phyloP scores from a whole-genome alignment of 1,140 invertebrate genomes.

The Diuraphis noxia region DNA sequence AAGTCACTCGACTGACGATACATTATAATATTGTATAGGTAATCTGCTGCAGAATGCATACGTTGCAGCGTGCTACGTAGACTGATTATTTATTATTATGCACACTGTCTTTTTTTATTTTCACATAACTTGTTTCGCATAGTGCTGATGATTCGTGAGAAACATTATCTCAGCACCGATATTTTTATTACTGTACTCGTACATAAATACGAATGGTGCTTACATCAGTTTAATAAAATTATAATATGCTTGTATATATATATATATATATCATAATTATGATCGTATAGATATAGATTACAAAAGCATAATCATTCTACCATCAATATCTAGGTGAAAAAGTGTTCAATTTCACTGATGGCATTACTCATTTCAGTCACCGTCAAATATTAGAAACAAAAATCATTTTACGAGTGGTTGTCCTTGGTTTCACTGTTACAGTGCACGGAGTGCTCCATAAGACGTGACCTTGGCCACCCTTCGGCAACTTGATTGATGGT shows the following conservation, averaged over 20 bases:
- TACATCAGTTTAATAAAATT: not conserved
- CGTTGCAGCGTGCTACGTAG: not conserved
- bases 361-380: not conserved
- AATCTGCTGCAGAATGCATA: not conserved
- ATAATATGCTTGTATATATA: not conserved
- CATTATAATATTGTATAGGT: not conserved
- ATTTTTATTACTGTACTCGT: not conserved
- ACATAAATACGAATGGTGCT: not conserved
- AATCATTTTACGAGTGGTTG: slow-evolving; percentile 30
- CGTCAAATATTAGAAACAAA: slow-evolving; percentile 9
- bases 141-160: not conserved
- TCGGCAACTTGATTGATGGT: slow-evolving; percentile 30
- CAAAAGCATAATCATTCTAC: no score
- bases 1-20: not conserved
- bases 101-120: not conserved
- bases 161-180: not conserved
- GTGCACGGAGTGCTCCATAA: not conserved
- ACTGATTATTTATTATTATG: not conserved
- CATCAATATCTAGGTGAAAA: not conserved
- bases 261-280: no score
- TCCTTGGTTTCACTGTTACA: slow-evolving; percentile 37
- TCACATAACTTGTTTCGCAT: not conserved
- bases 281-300: not conserved
- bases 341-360: not conserved
- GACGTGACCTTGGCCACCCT: slow-evolving; percentile 28